Conservation (phyloP, 2,888 invertebrate genomes). For the Lycia hirtaria region DNA sequence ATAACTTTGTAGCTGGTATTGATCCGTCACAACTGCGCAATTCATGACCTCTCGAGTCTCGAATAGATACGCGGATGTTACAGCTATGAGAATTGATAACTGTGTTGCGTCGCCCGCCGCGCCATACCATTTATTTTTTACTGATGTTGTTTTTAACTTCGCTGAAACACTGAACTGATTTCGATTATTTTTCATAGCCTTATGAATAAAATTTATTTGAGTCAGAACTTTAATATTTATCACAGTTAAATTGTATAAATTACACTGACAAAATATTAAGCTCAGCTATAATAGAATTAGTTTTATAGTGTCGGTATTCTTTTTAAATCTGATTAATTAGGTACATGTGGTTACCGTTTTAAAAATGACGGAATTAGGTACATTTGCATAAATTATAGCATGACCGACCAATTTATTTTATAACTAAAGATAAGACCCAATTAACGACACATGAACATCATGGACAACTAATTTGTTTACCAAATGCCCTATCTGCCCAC, state of each 20-base stretch:
- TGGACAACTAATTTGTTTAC: slow-evolving; percentile 2
- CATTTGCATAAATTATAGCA: neutral
- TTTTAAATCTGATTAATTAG: too few species aligned
- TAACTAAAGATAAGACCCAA: neutral
- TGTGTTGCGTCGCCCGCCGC: slow-evolving; percentile 38
- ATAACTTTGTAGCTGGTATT: slow-evolving; percentile 83
- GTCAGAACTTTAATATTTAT: too few species aligned
- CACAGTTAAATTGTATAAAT: neutral
- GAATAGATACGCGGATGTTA: slow-evolving; percentile 60
- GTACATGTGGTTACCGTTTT: too few species aligned
- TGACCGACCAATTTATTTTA: neutral
- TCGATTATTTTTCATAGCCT: neutral
- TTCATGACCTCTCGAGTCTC: slow-evolving; percentile 70
- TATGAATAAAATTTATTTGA: neutral
- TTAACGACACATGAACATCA: slow-evolving; percentile 1
- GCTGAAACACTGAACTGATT: slow-evolving; percentile 4
- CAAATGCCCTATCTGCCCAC: neutral
- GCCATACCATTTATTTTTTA: slow-evolving; percentile 16
- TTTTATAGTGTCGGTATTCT: too few species aligned
- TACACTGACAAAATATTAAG: too few species aligned
- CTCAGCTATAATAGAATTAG: too few species aligned
- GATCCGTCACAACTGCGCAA: slow-evolving; percentile 84
- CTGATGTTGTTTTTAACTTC: slow-evolving; percentile 20
- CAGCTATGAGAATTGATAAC: slow-evolving; percentile 58
- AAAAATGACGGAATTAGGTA: too few species aligned